phyloP scores from a whole-genome alignment of 1,140 invertebrate species.

The Zaprionus gabonicus region DNA sequence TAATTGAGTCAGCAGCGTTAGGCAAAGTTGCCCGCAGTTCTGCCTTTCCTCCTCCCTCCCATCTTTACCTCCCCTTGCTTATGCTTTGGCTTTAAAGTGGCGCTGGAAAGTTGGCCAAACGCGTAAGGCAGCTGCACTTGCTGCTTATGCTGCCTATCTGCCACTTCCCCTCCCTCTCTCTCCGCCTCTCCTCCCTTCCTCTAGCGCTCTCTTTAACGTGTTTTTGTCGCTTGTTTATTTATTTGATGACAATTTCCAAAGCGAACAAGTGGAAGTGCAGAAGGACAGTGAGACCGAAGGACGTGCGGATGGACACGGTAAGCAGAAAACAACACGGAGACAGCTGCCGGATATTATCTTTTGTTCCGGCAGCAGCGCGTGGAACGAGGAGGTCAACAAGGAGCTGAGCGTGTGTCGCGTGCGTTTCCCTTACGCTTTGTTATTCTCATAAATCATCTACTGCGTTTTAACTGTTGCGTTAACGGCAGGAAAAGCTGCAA shows the following conservation, averaged over 20 bases:
- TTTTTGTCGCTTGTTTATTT: background rate
- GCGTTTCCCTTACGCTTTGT: constrained; percentile 3
- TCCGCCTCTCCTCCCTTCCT: background rate
- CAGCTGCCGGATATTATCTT: constrained; percentile 9
- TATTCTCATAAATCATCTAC: constrained; percentile 8
- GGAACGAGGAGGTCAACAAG: background rate
- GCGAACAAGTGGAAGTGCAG: background rate
- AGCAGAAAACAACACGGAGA: constrained; percentile 5
- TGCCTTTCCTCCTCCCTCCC: background rate
- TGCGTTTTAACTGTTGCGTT: constrained; percentile 9
- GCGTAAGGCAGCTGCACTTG: background rate
- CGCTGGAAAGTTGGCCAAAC: background rate
- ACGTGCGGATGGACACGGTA: background rate
- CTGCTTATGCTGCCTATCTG: background rate
- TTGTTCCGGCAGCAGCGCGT: background rate
- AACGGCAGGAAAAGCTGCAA: background rate
- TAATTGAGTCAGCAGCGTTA: constrained; percentile 47
- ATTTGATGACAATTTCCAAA: constrained; percentile 3
- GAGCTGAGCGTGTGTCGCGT: background rate
- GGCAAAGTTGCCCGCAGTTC: constrained; percentile 1
- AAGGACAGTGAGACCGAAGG: background rate
- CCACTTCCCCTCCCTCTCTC: background rate
- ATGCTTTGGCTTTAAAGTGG: background rate
- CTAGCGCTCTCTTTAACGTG: background rate
- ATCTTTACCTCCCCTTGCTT: background rate